A percentile compares a stretch with the other conserved stretches of the same genome.
These are phyloP conservation scores for Simalia tracyae DNA, from an alignment of 2,797 vertebrate species.

Conservation along the genomic window DNA sequence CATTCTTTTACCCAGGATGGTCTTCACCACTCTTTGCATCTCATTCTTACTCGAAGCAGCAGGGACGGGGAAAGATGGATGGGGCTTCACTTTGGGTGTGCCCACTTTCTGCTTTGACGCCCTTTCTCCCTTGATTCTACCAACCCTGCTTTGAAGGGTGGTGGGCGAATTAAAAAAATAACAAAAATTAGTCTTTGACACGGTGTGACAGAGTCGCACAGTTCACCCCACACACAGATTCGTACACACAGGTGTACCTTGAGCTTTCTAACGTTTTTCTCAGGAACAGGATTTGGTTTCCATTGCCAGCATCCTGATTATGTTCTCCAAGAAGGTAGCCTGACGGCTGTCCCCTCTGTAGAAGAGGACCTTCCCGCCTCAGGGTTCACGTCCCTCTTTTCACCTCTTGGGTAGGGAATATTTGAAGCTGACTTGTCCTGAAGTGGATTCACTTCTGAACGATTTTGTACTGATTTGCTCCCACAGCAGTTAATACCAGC, in stretches of 20 bases:
- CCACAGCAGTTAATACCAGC: slow-evolving; percentile 93
- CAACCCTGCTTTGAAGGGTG: not conserved
- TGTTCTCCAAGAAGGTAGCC: not conserved
- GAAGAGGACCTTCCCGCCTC: not conserved
- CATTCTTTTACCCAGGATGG: no score
- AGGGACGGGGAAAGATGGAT: not conserved
- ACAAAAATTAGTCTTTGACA: not conserved
- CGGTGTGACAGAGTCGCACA: not conserved
- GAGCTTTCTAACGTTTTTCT: not conserved
- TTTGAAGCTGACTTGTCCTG: not conserved
- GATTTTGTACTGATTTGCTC: slow-evolving; percentile 38
- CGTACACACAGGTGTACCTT: not conserved
- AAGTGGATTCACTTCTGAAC: slow-evolving; percentile 5
- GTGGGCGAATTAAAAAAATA: not conserved
- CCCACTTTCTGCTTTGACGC: not conserved
- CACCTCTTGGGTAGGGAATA: not conserved
- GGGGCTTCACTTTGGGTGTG: not conserved
- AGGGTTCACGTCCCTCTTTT: not conserved
- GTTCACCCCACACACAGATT: not conserved
- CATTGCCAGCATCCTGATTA: not conserved
- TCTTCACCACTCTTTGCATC: no score
- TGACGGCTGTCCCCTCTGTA: not conserved
- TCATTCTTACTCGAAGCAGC: not conserved
- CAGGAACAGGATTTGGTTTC: not conserved
- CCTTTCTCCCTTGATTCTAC: not conserved